Percentiles rank a stretch among this genome's conserved stretches.
These are phyloP conservation scores for Nymphicus hollandicus DNA, from an alignment of 2,113 vertebrate genomes.

Conservation along the genomic window DNA sequence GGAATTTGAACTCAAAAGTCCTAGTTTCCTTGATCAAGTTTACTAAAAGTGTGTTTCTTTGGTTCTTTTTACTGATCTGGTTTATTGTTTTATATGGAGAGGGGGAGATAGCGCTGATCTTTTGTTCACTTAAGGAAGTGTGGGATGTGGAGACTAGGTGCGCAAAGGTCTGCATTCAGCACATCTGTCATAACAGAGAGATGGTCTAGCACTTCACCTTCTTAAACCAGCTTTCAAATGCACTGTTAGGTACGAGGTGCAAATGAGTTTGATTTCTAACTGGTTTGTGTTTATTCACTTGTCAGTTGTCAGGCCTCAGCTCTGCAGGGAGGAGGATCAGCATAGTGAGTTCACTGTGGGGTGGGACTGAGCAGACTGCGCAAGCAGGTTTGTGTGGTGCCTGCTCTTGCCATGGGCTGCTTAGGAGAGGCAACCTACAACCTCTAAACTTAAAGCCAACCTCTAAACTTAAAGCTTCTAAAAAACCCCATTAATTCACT, in stretches of 20 bases:
- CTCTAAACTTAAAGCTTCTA: not conserved
- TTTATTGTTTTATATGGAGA: not conserved
- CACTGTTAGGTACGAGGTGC: not conserved
- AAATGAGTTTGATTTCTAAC: not conserved
- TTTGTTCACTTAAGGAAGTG: accelerated
- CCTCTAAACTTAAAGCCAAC: not conserved
- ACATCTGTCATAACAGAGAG: not conserved
- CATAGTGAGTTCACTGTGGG: accelerated
- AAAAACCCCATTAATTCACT: not conserved
- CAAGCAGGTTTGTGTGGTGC: not conserved
- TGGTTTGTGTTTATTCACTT: not conserved
- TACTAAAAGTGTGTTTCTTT: not conserved
- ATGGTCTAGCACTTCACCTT: not conserved
- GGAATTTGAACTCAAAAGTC: not conserved
- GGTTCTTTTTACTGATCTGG: not conserved
- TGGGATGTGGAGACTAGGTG: accelerated
- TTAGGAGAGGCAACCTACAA: not conserved
- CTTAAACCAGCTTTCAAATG: not conserved
- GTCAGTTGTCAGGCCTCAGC: not conserved
- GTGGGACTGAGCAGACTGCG: not conserved
- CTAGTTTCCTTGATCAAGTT: not conserved
- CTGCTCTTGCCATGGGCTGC: not conserved
- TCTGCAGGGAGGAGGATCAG: not conserved
- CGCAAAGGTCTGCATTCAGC: accelerated
- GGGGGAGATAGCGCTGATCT: accelerated